Conservation (phyloP, 2,888 invertebrate genomes). For the Ornithoptera alexandrae region DNA sequence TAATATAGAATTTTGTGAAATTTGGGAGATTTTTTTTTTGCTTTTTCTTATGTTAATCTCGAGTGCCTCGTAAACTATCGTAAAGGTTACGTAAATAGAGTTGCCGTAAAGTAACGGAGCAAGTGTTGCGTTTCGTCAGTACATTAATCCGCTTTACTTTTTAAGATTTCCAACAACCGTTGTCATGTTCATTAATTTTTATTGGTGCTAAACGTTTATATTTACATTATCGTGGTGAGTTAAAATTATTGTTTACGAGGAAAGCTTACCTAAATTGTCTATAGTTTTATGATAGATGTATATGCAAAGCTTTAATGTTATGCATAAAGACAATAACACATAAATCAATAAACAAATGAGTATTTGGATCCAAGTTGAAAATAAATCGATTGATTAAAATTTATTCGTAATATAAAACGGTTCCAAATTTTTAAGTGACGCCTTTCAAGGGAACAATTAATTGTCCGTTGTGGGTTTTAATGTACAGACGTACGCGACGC, state of each 20-base stretch:
- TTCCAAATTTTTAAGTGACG: constrained; percentile 21
- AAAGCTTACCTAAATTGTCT: no score
- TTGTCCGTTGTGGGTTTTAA: constrained; percentile 12
- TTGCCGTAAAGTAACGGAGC: neutral
- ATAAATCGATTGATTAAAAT: constrained; percentile 18
- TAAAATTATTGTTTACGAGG: neutral
- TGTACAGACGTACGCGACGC: constrained; percentile 10
- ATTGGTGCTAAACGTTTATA: neutral
- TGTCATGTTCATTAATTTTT: neutral
- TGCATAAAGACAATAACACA: no score
- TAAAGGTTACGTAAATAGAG: neutral
- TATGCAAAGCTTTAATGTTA: no score
- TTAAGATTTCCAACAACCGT: neutral
- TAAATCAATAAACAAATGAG: neutral
- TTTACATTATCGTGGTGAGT: neutral
- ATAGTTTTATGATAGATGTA: no score
- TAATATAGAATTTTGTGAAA: neutral
- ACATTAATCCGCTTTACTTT: constrained; percentile 9
- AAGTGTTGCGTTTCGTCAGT: constrained; percentile 3
- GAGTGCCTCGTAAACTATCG: constrained; percentile 1
- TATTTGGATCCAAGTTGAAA: constrained; percentile 1
- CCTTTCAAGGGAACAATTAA: constrained; percentile 22
- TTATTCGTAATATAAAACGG: neutral
- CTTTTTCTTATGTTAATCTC: neutral
- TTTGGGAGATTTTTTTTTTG: neutral